Evolutionary conservation across 37 sponge, comb jelly and placozoan species (phyloP).

Genomic region (Crambe crambe): DNA sequence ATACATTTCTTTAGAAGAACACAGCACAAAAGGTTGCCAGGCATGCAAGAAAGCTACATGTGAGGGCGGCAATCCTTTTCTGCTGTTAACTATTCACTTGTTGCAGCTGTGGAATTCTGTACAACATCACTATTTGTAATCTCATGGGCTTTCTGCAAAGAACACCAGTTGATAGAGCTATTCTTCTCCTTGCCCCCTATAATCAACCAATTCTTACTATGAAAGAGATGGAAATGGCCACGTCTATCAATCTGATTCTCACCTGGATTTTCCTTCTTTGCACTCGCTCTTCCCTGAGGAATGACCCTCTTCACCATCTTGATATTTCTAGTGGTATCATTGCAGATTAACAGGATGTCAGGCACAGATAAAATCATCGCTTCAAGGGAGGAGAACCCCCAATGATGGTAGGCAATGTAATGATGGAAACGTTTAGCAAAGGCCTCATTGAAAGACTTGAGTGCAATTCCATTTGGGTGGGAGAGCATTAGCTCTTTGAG

Average conservation of each 20-base stretch:
- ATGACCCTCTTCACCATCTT: not conserved
- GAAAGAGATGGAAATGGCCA: too few species aligned
- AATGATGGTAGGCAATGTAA: conserved; percentile 11
- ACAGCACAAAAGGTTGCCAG: too few species aligned
- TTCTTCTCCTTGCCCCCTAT: not conserved
- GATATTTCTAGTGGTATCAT: not conserved
- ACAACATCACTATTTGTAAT: too few species aligned
- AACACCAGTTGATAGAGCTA: not conserved
- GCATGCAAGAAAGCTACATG: too few species aligned
- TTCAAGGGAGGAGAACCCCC: conserved; percentile 32
- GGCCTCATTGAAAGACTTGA: conserved; percentile 36
- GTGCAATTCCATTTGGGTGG: conserved; percentile 48
- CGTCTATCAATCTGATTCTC: too few species aligned
- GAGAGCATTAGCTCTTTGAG: conserved; percentile 36
- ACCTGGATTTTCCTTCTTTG: not conserved
- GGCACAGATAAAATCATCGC: conserved; percentile 15
- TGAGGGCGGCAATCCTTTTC: too few species aligned
- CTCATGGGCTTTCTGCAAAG: too few species aligned
- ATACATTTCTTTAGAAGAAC: too few species aligned
- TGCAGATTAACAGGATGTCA: conserved; percentile 3
- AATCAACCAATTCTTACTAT: too few species aligned
- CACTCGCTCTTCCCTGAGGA: not conserved
- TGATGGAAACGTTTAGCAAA: conserved; percentile 52
- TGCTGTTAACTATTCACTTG: too few species aligned
- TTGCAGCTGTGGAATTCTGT: too few species aligned